These are phyloP conservation scores for Agelaius tricolor DNA, from an alignment of 2,113 vertebrate species.

Conservation along the genomic window DNA sequence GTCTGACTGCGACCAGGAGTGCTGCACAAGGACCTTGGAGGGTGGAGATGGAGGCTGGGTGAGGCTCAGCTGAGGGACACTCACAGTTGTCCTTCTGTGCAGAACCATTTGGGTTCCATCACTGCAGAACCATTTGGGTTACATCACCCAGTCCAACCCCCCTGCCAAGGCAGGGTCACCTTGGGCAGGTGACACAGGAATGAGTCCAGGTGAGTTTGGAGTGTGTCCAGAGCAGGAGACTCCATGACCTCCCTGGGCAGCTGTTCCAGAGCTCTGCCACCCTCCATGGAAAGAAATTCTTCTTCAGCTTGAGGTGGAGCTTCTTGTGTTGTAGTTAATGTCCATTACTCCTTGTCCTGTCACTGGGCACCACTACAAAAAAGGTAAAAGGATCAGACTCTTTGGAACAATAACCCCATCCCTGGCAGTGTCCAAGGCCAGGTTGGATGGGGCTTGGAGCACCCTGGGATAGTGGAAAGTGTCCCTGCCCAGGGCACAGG, in stretches of 20 bases:
- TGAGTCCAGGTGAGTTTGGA: not conserved
- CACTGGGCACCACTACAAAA: not conserved
- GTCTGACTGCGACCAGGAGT: not conserved
- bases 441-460: accelerated
- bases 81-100: not conserved
- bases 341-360: not conserved
- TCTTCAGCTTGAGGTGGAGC: not conserved
- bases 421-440: not conserved
- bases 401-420: not conserved
- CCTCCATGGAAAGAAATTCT: not conserved
- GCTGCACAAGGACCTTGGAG: not conserved
- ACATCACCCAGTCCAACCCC: not conserved
- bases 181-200: not conserved
- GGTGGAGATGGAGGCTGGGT: not conserved
- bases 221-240: not conserved
- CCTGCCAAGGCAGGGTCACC: not conserved
- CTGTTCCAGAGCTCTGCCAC: not conserved
- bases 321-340: not conserved
- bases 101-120: not conserved
- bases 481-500: not conserved
- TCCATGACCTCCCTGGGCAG: not conserved
- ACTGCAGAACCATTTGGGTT: not conserved
- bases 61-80: not conserved
- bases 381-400: not conserved
- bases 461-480: no score